Evolutionary conservation across 2,888 invertebrate species (phyloP).

Genomic region (Coecobrya sp.): DNA sequence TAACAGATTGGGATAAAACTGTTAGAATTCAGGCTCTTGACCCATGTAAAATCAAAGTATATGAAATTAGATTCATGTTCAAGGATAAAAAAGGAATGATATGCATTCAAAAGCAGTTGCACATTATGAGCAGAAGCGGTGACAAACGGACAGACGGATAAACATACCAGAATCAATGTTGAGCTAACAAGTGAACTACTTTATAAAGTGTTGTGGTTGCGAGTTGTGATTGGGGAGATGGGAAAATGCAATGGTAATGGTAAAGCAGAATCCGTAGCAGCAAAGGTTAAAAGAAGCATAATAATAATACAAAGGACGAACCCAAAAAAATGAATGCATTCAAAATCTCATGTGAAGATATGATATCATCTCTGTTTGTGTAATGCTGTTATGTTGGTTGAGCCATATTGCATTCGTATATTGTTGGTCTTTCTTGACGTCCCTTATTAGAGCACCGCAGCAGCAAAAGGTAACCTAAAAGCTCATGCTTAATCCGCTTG

Average conservation of each 20-base stretch:
- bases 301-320: slow-evolving; percentile 15
- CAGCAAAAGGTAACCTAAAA: background rate
- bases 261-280: background rate
- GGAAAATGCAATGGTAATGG: slow-evolving; percentile 29
- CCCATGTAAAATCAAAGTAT: too few species aligned
- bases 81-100: too few species aligned
- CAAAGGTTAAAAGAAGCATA: slow-evolving; percentile 57
- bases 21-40: too few species aligned
- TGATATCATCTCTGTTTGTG: slow-evolving; percentile 36
- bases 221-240: slow-evolving; percentile 4
- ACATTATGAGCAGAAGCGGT: too few species aligned
- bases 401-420: background rate
- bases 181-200: background rate
- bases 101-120: too few species aligned
- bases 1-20: too few species aligned
- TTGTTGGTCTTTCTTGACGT: background rate
- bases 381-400: background rate
- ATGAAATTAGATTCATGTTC: too few species aligned
- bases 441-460: background rate
- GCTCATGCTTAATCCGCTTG: background rate
- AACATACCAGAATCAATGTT: background rate
- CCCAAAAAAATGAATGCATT: background rate
- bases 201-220: background rate
- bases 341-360: background rate
- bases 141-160: background rate